Evolutionary conservation across 2,888 invertebrate genomes (phyloP), one percentile per base, ranked within the genome.

Genomic region (Phengaris alcon): DNA sequence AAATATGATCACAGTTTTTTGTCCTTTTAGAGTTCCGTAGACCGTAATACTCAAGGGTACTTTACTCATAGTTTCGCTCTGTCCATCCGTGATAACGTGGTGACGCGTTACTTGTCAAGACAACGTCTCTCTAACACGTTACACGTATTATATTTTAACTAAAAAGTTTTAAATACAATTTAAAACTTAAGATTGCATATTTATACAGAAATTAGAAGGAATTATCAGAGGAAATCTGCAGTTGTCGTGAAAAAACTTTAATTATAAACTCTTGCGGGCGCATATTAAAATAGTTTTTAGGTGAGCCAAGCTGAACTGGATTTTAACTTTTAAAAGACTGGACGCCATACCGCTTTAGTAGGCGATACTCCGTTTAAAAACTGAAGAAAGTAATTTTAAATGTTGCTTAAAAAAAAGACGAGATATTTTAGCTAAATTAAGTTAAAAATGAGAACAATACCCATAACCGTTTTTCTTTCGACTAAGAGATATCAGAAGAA

Each of bases 241-340:
- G 22, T 72, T 72, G 72, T 52, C 72, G 72, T 72, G 72, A 72
- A 72, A 72, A 72, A 72, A 72, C 54, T 54, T 72, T 72, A 72
- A 72, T 72, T 72, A 72, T 72, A 72, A 72, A 72, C 72, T 70
- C 70, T 72, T 54, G 72, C 72, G 72, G 72, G 70, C 15, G 52
- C 52, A 72, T 72, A 72, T 72, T 72, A 72, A 72, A 72, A 72
- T 72, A 72, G 72, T 72, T 72, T 70, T 72, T 72, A 72, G 72
- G 72, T 52, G 72, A 72, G 54, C 72, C 48, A 54, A 52, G 72
- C 72, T 54, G 22, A 72, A 72, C 72, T 54, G 54, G 13, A 13
- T 54, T 72, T 72, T 72, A 72, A 72, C 52, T 72, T 72, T 72
- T 72, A 72, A 72, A 72, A 52, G 52, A 70, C 52, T 72, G 72